Base-by-base conservation (phyloP, 2,888 invertebrate genomes). In the Orthosia gracilis region DNA sequence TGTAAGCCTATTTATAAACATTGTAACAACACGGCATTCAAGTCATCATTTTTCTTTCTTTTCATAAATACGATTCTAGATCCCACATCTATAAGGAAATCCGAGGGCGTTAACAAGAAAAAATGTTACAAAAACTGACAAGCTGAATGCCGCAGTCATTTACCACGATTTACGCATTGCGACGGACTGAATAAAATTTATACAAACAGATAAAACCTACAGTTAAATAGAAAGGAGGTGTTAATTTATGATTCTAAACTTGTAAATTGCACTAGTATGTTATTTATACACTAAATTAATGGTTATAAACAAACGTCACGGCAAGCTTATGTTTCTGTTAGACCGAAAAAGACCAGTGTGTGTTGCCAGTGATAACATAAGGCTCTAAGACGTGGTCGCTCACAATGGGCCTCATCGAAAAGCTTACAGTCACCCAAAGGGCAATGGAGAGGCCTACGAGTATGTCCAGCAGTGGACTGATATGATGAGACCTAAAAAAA, bases 131-230 rank as follows among this genome's bases (percentile, higher is more conserved):
- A 65, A 65, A 65, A 78, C 64, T 82, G 58, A 71, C 68, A 13
- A 59, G 47, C 52, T 66, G 68, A 66, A 79, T 79, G 82, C 78
- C 73, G 82, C 71, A 69, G 63, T 68, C 57, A 64, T 73, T 69
- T 47, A 65, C 3, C 17, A 69, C 54, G 69, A 78, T 62, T 83
- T 82, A 84, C 84, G 84, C 85, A 84, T 58, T 84, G 84, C 85
- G 85, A 75, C 82, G 73, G 40, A 31, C 31, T 66, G 58, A 54
- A 66, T 75, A 64, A 62, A 66, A 71, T 70, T 26, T 72, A 77
- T 52, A 67, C n/a, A 2, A 23, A 15, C 50, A 65, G 57, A 70
- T 65, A 81, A 58, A 55, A 21, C 18, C n/a, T 61, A 62, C 57
- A n/a, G 40, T 58, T 12, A 61, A 74, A 64, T 80, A 49, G 49